Base-by-base conservation (phyloP, 1,140 invertebrate genomes). In the Oedothorax gibbosus region DNA sequence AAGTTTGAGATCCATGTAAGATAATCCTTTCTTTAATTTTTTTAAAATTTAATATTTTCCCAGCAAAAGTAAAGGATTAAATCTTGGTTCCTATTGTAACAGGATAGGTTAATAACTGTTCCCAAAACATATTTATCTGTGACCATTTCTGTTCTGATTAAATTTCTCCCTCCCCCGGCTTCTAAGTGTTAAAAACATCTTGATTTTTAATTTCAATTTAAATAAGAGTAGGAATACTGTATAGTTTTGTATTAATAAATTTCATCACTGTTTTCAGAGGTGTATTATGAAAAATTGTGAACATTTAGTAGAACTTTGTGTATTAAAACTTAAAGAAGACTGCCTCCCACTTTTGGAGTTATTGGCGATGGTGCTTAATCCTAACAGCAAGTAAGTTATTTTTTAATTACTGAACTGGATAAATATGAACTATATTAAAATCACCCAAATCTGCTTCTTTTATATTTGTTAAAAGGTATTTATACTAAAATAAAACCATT, bases 261-360 rank as follows among this genome's bases (percentile, higher is more conserved):
- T 66, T 66, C n/a, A 20, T 12, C n/a, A 66, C 64, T 66, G n/a
- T 76, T 86, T 89, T 12, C 88, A 92, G 91, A 90, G 95, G 90
- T 98, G 96, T 91, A 98, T 99, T 87, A 93, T 97, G 88, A 94
- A 95, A 87, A 98, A 98, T 89, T 98, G 96, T 90, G 94, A 96
- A 89, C 94, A 95, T 89, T 92, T 99, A 77, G 93, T 99, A 75
- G 96, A 98, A 91, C 91, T 99, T 86, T 97, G 96, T 92, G 96
- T 97, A 80, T 90, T 94, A 21, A 97, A 97, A 90, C 92, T 99
- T 89, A 93, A 94, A 85, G 94, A 98, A 88, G 97, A 99, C 91
- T 98, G 96, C 94, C 96, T 97, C 90, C 95, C 96, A 88, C 92
- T 98, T 78, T 92, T 99, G 81, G 96, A 99, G 89, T 92, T 99